These are phyloP conservation scores for Mormyrus iriodes DNA, from an alignment of 2,113 vertebrate species.

Conservation along the genomic window DNA sequence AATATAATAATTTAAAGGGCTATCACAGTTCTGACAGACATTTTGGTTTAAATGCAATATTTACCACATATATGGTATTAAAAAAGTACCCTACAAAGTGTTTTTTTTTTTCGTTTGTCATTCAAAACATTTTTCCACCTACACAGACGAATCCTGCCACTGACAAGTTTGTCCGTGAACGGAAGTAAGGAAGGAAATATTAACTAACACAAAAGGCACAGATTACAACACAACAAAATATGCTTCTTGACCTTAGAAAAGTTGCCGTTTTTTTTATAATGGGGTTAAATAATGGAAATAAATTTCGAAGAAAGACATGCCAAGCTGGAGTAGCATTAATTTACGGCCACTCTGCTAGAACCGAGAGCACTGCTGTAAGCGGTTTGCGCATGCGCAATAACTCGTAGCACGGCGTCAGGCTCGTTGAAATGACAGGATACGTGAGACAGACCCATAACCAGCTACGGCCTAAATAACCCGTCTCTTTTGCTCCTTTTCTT, in stretches of 20 bases:
- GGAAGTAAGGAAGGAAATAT: no score
- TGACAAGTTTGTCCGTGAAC: no score
- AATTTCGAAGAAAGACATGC: neutral
- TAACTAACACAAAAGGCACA: neutral
- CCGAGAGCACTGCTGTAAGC: neutral
- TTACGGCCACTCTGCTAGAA: neutral
- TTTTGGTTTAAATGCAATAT: neutral
- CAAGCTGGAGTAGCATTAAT: neutral
- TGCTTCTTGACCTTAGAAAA: neutral
- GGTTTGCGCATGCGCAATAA: neutral
- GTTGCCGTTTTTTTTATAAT: neutral
- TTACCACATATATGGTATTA: neutral
- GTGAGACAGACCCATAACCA: neutral
- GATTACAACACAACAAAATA: neutral
- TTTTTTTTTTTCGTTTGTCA: neutral
- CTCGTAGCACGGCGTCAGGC: neutral
- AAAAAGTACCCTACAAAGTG: neutral
- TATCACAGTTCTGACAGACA: neutral
- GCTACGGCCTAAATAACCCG: neutral
- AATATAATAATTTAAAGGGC: neutral
- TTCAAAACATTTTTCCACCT: neutral
- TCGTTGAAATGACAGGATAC: no score
- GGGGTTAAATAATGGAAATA: neutral
- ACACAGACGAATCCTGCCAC: neutral
- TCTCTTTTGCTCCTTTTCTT: neutral